phyloP scores from a whole-genome alignment of 1,140 invertebrate genomes.

The Drosophila ficusphila region DNA sequence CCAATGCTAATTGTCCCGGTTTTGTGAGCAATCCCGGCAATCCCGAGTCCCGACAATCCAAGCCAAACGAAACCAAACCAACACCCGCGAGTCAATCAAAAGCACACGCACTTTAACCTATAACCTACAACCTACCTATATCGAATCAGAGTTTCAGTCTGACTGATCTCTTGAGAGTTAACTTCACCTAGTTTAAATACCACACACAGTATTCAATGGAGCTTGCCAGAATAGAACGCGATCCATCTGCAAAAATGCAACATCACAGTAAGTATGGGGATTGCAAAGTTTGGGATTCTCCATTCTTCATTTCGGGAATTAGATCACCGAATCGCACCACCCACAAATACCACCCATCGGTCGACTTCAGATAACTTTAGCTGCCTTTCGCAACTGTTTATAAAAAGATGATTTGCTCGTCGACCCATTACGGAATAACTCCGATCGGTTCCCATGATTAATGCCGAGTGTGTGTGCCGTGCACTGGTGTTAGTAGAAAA shows the following conservation, averaged over 20 bases:
- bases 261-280: slow-evolving; percentile 56
- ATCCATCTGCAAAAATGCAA: slow-evolving; percentile 41
- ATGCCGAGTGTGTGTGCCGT: neutral
- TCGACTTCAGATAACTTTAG: slow-evolving; percentile 8
- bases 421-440: slow-evolving; percentile 13
- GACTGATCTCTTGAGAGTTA: neutral
- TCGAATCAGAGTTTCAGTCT: neutral
- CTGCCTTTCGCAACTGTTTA: slow-evolving; percentile 36
- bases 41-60: too few relatives aligned
- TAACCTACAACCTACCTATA: neutral
- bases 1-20: slow-evolving; percentile 71
- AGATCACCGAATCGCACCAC: slow-evolving; percentile 37
- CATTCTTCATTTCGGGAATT: too few relatives aligned
- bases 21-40: too few relatives aligned
- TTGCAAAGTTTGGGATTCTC: slow-evolving; percentile 3
- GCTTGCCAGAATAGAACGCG: slow-evolving; percentile 9
- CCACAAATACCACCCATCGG: too few relatives aligned
- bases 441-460: slow-evolving; percentile 36
- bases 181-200: slow-evolving; percentile 2
- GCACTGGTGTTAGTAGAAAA: neutral
- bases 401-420: slow-evolving; percentile 36
- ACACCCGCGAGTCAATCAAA: neutral
- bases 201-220: neutral
- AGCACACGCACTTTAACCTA: neutral
- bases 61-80: too few relatives aligned